Conservation (phyloP, 1,140 invertebrate genomes). For the Ips typographus region DNA sequence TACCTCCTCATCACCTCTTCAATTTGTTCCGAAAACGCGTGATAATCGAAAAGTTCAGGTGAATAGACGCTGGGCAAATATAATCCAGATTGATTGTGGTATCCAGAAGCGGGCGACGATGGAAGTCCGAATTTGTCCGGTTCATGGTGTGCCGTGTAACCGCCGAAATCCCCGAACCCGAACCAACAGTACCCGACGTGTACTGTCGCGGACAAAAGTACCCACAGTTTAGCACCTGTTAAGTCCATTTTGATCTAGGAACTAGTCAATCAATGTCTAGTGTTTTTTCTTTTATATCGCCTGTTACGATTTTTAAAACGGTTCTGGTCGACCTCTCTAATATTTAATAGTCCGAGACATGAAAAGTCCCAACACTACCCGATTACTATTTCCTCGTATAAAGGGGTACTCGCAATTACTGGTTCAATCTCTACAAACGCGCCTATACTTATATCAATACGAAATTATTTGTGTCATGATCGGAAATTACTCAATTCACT, state of each 20-base stretch:
- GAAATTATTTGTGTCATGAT: too few species aligned
- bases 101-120: background rate
- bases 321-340: constrained; percentile 21
- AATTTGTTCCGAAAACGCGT: constrained; percentile 12
- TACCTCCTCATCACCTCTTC: constrained; percentile 10
- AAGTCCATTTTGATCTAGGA: constrained; percentile 8
- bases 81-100: constrained; percentile 6
- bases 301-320: background rate
- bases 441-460: too few species aligned
- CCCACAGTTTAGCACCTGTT: background rate
- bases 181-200: background rate
- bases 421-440: too few species aligned
- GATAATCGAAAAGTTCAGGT: constrained; percentile 11
- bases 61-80: constrained; percentile 14
- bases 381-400: too few species aligned
- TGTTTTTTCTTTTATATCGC: constrained; percentile 22
- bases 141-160: background rate
- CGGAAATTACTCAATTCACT: too few species aligned
- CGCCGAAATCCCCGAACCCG: background rate
- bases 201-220: constrained; percentile 2
- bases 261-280: constrained; percentile 11
- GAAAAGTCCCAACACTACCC: too few species aligned
- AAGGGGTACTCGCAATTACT: too few species aligned
- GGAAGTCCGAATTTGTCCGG: background rate
- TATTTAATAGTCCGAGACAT: constrained; percentile 1